Conservation (phyloP, 2,888 invertebrate species). For the Eupithecia abbreviata region DNA sequence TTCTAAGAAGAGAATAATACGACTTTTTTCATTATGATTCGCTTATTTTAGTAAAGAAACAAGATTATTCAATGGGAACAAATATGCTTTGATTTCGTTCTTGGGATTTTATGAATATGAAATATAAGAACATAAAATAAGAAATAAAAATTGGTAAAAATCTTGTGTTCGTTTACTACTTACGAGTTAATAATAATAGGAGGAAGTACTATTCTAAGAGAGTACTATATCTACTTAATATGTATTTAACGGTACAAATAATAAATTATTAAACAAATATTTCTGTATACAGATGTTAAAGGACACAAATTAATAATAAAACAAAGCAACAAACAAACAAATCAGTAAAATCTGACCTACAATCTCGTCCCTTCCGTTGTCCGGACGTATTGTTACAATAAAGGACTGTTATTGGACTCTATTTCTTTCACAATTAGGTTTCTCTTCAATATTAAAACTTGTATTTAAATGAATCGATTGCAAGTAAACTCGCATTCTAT, state of each 20-base stretch:
- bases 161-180: not conserved
- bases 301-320: not conserved
- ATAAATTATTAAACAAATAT: not conserved
- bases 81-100: not conserved
- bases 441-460: not conserved
- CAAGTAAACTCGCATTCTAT: not conserved
- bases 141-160: not conserved
- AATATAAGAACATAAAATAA: not conserved
- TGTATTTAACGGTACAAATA: not conserved
- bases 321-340: slow-evolving; percentile 5
- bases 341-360: not conserved
- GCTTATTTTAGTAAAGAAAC: not conserved
- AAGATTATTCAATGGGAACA: not conserved
- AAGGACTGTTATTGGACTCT: not conserved
- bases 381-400: not conserved
- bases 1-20: not conserved
- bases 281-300: not conserved
- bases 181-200: not conserved
- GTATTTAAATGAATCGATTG: not conserved
- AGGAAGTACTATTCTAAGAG: not conserved
- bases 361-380: not conserved
- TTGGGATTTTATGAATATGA: not conserved
- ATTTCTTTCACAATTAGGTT: not conserved
- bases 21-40: not conserved
- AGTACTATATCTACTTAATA: too few relatives aligned